These are phyloP conservation scores for Tragopan temminckii DNA, from an alignment of 2,797 vertebrate species.

Conservation along the genomic window DNA sequence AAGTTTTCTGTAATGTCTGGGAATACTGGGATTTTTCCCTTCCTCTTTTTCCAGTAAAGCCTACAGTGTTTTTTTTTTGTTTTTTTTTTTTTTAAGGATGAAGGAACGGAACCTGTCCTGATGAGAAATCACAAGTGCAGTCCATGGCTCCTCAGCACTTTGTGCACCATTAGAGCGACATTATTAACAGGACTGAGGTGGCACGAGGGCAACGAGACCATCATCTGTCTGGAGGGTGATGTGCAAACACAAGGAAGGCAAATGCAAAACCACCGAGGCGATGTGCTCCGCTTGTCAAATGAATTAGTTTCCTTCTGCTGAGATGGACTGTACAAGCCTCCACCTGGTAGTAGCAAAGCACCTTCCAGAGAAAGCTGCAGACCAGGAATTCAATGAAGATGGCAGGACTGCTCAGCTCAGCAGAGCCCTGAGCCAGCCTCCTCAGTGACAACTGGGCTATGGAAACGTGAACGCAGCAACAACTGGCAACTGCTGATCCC, in stretches of 20 bases:
- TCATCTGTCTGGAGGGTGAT: background rate
- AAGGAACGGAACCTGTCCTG: background rate
- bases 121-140: background rate
- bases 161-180: background rate
- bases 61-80: fast-evolving
- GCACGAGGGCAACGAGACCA: background rate
- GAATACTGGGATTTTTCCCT: background rate
- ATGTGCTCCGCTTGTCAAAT: background rate
- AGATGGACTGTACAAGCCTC: background rate
- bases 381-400: background rate
- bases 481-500: background rate
- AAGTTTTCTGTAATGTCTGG: background rate
- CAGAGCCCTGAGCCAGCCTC: background rate
- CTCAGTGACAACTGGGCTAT: background rate
- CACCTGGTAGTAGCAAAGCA: background rate
- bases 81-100: background rate
- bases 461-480: background rate
- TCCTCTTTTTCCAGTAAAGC: background rate
- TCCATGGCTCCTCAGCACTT: background rate
- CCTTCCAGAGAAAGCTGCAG: background rate
- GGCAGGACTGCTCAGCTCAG: background rate
- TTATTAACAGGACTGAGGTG: background rate
- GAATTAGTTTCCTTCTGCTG: background rate
- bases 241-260: background rate
- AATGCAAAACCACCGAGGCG: background rate